Percentiles rank a stretch among this genome's conserved stretches.
Conservation (phyloP, 2,797 vertebrate genomes). For the Thamnophis elegans region DNA sequence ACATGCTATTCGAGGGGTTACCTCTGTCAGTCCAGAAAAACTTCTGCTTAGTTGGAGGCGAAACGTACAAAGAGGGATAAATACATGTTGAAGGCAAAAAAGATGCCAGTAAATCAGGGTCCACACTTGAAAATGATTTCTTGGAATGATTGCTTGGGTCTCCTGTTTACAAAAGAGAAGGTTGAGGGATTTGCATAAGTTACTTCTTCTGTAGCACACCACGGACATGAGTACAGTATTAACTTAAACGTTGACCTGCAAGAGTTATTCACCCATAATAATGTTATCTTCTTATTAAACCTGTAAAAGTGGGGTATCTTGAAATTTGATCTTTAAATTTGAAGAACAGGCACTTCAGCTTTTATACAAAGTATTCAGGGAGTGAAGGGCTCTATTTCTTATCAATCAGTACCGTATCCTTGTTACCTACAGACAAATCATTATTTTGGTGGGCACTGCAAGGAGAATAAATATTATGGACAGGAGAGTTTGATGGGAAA, state of each 20-base stretch:
- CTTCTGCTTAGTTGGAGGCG: not conserved
- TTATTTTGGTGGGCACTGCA: not conserved
- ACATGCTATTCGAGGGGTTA: not conserved
- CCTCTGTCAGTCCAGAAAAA: not conserved
- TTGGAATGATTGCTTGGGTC: not conserved
- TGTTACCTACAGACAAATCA: not conserved
- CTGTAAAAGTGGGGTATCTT: not conserved
- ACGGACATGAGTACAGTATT: not conserved
- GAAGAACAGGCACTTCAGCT: not conserved
- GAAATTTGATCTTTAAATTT: not conserved
- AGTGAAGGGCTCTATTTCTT: not conserved
- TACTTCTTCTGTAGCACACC: not conserved
- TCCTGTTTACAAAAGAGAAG: not conserved
- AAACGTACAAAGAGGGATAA: not conserved
- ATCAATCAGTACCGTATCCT: not conserved
- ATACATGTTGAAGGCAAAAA: not conserved
- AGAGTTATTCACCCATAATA: not conserved
- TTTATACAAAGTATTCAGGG: not conserved
- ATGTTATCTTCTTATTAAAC: not conserved
- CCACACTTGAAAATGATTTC: not conserved
- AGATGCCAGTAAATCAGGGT: not conserved
- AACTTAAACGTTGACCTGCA: not conserved
- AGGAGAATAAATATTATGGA: not conserved
- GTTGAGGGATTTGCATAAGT: rapidly evolving
- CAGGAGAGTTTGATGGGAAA: not conserved